Conservation (phyloP, 2,888 invertebrate genomes). For the Rhingia campestris region DNA sequence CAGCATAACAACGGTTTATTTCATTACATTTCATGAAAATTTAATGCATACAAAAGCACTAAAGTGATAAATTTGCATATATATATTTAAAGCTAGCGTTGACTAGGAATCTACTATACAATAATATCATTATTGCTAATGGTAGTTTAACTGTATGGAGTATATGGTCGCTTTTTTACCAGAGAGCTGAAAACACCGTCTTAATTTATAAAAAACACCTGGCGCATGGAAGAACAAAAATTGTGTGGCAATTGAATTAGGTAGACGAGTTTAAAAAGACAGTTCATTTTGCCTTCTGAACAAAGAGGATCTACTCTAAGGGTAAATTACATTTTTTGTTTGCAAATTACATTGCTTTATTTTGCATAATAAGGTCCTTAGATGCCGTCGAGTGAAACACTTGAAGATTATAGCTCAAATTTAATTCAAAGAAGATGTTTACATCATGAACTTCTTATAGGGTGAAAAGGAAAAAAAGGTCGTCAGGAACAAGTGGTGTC, state of each 20-base stretch:
- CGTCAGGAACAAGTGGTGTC: slow-evolving; percentile 12
- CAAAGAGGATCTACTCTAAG: slow-evolving; percentile 23
- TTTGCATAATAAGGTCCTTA: slow-evolving; percentile 59
- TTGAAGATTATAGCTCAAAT: neutral
- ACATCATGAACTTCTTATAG: neutral
- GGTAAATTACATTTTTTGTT: slow-evolving; percentile 45
- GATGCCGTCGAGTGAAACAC: neutral
- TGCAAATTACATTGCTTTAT: slow-evolving; percentile 60
- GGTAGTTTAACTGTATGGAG: too few species aligned
- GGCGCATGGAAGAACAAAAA: neutral
- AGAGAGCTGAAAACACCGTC: slow-evolving; percentile 1
- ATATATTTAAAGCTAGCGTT: too few species aligned
- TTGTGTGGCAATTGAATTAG: slow-evolving; percentile 47
- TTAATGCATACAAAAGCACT: too few species aligned
- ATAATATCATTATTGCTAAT: too few species aligned
- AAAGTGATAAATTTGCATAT: too few species aligned
- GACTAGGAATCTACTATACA: too few species aligned
- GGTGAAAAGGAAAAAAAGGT: slow-evolving; percentile 4
- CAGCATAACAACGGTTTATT: neutral
- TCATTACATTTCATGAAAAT: too few species aligned
- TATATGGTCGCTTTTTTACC: too few species aligned
- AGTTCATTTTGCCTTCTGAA: slow-evolving; percentile 2
- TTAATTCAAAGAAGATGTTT: slow-evolving; percentile 36
- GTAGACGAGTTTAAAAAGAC: slow-evolving; percentile 4
- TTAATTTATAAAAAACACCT: neutral